Conservation (phyloP, 2,797 vertebrate genomes). For the Enteromius viviparus region DNA sequence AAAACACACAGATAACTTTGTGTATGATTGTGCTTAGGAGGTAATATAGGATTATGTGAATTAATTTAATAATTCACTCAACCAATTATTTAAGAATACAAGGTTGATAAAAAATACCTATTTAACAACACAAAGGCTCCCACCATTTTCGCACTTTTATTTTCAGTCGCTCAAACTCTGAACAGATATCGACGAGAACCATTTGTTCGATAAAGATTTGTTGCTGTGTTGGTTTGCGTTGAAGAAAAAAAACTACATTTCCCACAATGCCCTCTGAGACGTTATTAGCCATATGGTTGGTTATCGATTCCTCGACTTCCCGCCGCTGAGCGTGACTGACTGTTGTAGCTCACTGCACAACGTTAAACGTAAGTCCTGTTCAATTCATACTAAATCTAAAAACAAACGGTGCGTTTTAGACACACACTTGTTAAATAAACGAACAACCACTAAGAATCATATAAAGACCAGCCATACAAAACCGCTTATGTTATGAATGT, state of each 20-base stretch:
- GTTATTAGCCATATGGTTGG: slow-evolving; percentile 39
- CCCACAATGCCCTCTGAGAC: slow-evolving; percentile 28
- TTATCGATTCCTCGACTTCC: slow-evolving; percentile 22
- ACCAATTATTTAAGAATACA: not conserved
- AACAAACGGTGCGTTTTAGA: not conserved
- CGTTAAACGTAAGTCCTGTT: slow-evolving; percentile 52
- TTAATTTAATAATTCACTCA: not conserved
- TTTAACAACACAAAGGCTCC: too few relatives aligned
- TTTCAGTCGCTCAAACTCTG: not conserved
- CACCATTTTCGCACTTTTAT: not conserved
- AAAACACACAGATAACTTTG: not conserved
- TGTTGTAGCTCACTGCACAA: slow-evolving; percentile 16
- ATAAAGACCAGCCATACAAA: not conserved
- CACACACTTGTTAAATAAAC: not conserved
- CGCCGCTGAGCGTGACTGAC: slow-evolving; percentile 36
- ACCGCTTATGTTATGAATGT: not conserved
- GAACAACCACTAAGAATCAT: not conserved
- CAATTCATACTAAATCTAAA: not conserved
- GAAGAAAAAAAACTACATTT: slow-evolving; percentile 37
- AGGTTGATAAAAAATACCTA: not conserved
- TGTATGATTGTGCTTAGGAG: not conserved
- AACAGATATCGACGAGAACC: not conserved
- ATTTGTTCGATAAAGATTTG: not conserved
- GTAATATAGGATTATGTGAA: not conserved
- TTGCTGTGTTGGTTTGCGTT: not conserved